A percentile compares a stretch with the other conserved stretches of the same genome.
Conservation (phyloP, 2,888 invertebrate species). For the Byasa hedistus region DNA sequence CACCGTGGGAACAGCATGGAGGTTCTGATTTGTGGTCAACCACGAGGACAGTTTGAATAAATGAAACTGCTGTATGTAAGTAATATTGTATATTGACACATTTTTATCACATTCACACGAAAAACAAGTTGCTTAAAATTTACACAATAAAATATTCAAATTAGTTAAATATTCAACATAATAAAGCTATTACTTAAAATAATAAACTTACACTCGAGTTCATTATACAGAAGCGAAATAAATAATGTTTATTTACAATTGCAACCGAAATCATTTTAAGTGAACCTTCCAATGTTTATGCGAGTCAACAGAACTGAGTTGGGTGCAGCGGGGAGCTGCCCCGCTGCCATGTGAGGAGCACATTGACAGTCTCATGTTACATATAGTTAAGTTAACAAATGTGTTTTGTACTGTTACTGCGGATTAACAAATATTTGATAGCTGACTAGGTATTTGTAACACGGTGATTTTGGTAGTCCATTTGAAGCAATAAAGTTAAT, state of each 20-base stretch:
- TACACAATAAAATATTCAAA: conserved; percentile 70
- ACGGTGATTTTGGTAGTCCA: conserved; percentile 40
- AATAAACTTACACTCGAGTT: conserved; percentile 56
- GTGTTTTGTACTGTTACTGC: conserved; percentile 29
- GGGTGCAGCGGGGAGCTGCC: too few species aligned
- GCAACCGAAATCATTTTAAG: conserved; percentile 28
- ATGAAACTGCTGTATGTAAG: conserved; percentile 62
- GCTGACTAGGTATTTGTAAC: conserved; percentile 59
- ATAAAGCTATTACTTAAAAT: conserved; percentile 67
- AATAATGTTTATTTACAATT: conserved; percentile 56
- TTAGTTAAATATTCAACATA: conserved; percentile 72
- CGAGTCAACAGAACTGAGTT: too few species aligned
- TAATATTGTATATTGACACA: conserved; percentile 77
- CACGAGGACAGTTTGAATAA: conserved; percentile 33
- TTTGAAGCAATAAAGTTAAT: conserved; percentile 48
- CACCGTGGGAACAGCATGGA: neutral
- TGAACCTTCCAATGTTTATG: too few species aligned
- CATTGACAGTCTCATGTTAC: conserved; percentile 25
- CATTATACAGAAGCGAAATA: conserved; percentile 53
- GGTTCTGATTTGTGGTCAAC: conserved; percentile 31
- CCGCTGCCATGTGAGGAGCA: too few species aligned
- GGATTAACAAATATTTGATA: conserved; percentile 45
- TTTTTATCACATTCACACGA: conserved; percentile 73
- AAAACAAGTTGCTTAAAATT: conserved; percentile 75
- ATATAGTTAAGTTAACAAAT: conserved; percentile 34